Base-by-base conservation (phyloP, 2,113 vertebrate species). In the Barnardius zonarius region DNA sequence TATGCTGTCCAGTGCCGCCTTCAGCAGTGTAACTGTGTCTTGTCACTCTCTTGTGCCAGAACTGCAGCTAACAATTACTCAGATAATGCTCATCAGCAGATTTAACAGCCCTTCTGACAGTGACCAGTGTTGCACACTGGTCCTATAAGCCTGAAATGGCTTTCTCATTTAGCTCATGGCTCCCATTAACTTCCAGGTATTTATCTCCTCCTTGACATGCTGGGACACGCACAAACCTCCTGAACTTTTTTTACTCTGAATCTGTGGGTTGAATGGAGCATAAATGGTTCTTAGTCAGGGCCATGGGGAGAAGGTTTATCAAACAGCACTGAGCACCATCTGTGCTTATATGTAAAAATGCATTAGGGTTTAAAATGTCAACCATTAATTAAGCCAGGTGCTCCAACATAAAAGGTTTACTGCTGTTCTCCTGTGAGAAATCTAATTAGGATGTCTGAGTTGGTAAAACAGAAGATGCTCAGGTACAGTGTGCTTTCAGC, bases 311-410 rank as follows among this genome's bases (percentile, higher is more conserved):
- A 66, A 75, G 28, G 52, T 81, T 92, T 92, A 69, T 90, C 82
- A 70, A 88, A 77, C 16, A 69, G 35, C 48, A 78, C 86, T 66
- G 77, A 69, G 39, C 43, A 86, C 83, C 86, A 84, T 92, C 93
- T 95, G 83, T 96, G 76, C 83, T 88, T 75, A 15, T 61, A 33
- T 68, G 55, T 75, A 76, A 49, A 82, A 94, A 62, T 54, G 62
- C 49, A 30, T 72, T 87, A 69, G 48, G 19, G 24, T 87, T 95
- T 91, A 76, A 96, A 94, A 97, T 96, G 92, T 94, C 77, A 93
- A 62, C 76, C 73, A 33, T 84, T 94, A 89, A 92, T 92, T 84
- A 89, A 81, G 44, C 39, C 88, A 96, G 88, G 88, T 96, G 70
- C 62, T 95, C 62, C 31, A 84, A 19, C 44, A 61, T 72, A 62